These are phyloP conservation scores for Mycalesis mineus DNA, from an alignment of 2,888 invertebrate genomes.

Conservation along the genomic window DNA sequence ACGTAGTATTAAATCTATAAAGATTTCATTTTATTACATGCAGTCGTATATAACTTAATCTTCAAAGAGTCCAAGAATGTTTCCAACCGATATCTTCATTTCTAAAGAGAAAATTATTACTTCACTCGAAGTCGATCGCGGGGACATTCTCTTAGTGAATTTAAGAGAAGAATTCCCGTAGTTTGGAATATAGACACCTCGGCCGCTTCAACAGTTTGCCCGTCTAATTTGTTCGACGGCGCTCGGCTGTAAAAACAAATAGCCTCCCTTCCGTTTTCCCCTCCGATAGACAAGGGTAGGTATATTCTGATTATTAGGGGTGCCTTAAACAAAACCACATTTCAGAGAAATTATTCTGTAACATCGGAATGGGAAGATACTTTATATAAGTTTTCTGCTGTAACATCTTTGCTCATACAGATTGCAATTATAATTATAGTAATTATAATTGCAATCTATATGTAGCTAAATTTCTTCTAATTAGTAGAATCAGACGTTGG, in stretches of 20 bases:
- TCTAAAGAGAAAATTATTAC: conserved; percentile 65
- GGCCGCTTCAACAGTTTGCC: conserved; percentile 75
- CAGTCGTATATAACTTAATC: background rate
- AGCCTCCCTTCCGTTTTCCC: conserved; percentile 66
- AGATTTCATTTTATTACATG: background rate
- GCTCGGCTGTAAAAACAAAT: conserved; percentile 77
- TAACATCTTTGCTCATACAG: too few relatives aligned
- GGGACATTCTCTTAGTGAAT: conserved; percentile 59
- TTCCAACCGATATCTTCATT: conserved; percentile 45
- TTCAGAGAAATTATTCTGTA: background rate
- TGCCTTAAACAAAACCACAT: background rate
- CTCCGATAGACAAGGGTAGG: conserved; percentile 60
- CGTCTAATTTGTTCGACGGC: conserved; percentile 77
- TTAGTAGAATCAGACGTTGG: too few relatives aligned
- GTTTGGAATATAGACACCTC: conserved; percentile 74
- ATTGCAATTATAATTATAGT: too few relatives aligned
- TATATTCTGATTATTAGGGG: conserved; percentile 43
- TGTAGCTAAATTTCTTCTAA: too few relatives aligned
- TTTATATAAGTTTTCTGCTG: too few relatives aligned
- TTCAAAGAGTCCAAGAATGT: conserved; percentile 33
- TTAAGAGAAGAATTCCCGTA: conserved; percentile 66
- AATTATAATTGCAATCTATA: too few relatives aligned
- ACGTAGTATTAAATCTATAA: too few relatives aligned
- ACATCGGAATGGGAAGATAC: background rate
- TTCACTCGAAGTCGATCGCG: conserved; percentile 58